Evolutionary conservation across 53 echinoderm and acorn worm species (phyloP).

Genomic region (Paracentrotus lividus): DNA sequence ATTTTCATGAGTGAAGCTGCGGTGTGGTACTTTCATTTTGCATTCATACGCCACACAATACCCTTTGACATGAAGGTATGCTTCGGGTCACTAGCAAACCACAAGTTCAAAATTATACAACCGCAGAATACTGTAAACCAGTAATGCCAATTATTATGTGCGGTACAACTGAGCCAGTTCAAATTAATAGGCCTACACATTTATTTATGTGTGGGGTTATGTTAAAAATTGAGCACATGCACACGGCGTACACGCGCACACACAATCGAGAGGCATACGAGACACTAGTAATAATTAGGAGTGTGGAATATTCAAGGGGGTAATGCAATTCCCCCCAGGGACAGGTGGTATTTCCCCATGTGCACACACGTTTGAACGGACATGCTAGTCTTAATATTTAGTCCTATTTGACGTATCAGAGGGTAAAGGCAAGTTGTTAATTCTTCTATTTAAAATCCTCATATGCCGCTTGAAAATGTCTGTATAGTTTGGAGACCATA

Average conservation of each 20-base stretch:
- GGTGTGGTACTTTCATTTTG: constrained; percentile 38
- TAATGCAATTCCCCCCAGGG: constrained; percentile 37
- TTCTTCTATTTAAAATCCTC: no score
- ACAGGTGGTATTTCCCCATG: constrained; percentile 22
- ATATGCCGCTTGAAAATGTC: no score
- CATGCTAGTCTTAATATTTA: neutral
- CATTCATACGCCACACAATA: neutral
- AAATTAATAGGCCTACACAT: neutral
- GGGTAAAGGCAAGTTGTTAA: no score
- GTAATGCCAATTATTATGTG: neutral
- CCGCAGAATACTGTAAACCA: neutral
- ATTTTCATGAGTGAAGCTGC: neutral
- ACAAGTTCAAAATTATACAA: neutral
- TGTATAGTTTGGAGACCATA: no score
- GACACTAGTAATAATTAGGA: constrained; percentile 15
- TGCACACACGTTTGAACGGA: neutral
- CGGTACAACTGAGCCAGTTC: neutral
- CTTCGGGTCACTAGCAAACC: neutral
- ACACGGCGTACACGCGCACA: neutral
- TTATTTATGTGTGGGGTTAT: neutral
- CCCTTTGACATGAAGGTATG: constrained; percentile 11
- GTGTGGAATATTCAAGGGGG: constrained; percentile 14
- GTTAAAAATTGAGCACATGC: neutral
- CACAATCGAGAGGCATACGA: no score
- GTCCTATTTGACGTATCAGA: no score